These are phyloP conservation scores for Chymomyza fuscimana DNA, from an alignment of 2,888 invertebrate species.

Conservation along the genomic window DNA sequence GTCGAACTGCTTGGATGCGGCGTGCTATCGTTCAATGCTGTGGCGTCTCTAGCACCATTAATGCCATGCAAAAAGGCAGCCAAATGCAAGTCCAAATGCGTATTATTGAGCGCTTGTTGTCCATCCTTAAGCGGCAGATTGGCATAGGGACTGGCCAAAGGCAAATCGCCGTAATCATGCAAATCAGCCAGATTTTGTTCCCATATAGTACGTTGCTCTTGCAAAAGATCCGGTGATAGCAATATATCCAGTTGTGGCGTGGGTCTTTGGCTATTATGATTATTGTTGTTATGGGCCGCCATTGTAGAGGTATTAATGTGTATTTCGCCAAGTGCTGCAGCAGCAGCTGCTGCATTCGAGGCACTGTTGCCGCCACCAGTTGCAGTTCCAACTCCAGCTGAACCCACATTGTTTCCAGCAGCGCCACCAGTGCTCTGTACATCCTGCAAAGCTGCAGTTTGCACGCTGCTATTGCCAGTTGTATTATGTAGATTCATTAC, in stretches of 20 bases:
- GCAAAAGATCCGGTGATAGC: slow-evolving; percentile 77
- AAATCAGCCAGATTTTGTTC: slow-evolving; percentile 83
- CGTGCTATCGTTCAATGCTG: slow-evolving; percentile 70
- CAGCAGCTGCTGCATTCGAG: slow-evolving; percentile 32
- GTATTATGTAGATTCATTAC: slow-evolving; percentile 82
- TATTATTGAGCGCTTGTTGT: slow-evolving; percentile 71
- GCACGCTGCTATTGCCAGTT: slow-evolving; percentile 64
- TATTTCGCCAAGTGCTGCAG: slow-evolving; percentile 48
- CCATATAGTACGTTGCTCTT: slow-evolving; percentile 80
- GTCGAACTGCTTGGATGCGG: slow-evolving; percentile 68
- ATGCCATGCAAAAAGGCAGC: slow-evolving; percentile 67
- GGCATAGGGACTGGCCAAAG: slow-evolving; percentile 68
- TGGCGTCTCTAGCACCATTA: slow-evolving; percentile 42
- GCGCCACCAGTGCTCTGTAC: slow-evolving; percentile 53
- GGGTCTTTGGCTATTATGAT: slow-evolving; percentile 26
- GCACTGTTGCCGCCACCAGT: slow-evolving; percentile 28
- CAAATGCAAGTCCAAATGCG: slow-evolving; percentile 64
- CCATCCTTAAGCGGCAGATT: slow-evolving; percentile 79
- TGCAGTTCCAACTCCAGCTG: slow-evolving; percentile 24
- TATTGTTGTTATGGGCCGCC: slow-evolving; percentile 28
- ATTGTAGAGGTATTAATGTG: slow-evolving; percentile 53
- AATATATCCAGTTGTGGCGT: slow-evolving; percentile 68
- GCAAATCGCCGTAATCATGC: slow-evolving; percentile 80
- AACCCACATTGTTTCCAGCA: slow-evolving; percentile 25
- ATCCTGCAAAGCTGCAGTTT: slow-evolving; percentile 75